Conservation (phyloP, 2,888 invertebrate species). For the Melieria omissa region DNA sequence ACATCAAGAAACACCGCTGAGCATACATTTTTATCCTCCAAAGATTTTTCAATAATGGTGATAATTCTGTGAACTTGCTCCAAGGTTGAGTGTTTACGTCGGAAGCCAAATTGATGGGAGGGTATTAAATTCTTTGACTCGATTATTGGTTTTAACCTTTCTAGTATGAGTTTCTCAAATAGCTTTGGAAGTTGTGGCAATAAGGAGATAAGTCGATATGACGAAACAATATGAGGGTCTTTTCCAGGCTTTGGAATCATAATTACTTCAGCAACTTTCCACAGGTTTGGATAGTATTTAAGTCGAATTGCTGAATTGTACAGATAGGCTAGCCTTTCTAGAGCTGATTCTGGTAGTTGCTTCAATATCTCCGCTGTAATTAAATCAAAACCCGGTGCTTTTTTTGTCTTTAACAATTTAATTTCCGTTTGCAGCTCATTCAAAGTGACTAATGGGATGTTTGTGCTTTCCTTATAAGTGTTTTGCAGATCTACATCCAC, state of each 20-base stretch:
- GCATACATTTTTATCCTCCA: conserved; percentile 18
- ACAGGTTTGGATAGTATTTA: not conserved
- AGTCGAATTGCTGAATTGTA: too few relatives aligned
- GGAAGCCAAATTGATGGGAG: conserved; percentile 34
- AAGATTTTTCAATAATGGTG: conserved; percentile 21
- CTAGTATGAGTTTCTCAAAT: not conserved
- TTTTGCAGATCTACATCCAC: not conserved
- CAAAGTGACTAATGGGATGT: not conserved
- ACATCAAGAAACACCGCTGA: conserved; percentile 35
- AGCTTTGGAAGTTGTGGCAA: not conserved
- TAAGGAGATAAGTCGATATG: not conserved
- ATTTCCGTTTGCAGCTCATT: not conserved
- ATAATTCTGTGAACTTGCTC: conserved; percentile 28
- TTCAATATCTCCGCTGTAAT: conserved; percentile 14
- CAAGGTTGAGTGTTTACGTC: conserved; percentile 34
- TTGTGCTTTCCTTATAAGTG: not conserved
- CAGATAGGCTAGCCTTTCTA: too few relatives aligned
- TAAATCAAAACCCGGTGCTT: conserved; percentile 13
- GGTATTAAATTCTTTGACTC: conserved; percentile 1
- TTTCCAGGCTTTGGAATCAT: not conserved
- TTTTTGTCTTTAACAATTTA: conserved; percentile 17
- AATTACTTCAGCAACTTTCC: not conserved
- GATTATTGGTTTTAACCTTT: not conserved
- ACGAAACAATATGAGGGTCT: not conserved
- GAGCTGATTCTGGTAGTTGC: not conserved